Evolutionary conservation across 2,797 vertebrate species (phyloP), one percentile per base, ranked within the genome.

Genomic region (Gymnodraco acuticeps): DNA sequence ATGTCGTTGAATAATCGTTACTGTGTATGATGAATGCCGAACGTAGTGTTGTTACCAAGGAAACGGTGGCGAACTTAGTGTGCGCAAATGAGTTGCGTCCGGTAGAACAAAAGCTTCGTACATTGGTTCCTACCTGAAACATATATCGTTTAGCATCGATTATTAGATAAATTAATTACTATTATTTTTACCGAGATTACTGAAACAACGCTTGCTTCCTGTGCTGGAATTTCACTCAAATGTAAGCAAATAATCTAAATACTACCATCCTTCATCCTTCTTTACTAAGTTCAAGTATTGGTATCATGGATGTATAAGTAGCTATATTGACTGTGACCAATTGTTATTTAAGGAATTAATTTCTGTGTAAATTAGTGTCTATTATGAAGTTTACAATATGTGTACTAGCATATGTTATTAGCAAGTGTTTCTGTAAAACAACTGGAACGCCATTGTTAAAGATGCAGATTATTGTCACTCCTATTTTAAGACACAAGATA

Each of bases 21-120:
- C 68, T 51, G 13, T 66, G 10, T 12, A 20, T 14, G 7, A 41
- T n/a, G 31, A 70, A 53, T 12, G 7, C 10, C 12, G 54, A 70
- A 60, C 5, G 70, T 65, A 81, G 56, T 46, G 61, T 53, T 68
- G 89, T 91, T 94, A 48, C 93, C 92, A 92, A 76, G 93, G 95
- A 88, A 94, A 95, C 95, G 31, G 68, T 95, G 31, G 67, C 23
- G 69, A 74, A 23, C 38, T 3, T 2, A 1, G n/a, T 20, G 87
- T 84, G 42, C 83, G 7, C 19, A 7, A 1, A 10, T n/a, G 5
- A 12, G 45, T 75, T 3, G 0, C 0, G 13, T 87, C 91, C 90
- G 92, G 62, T 2, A 1, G 3, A 75, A 82, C 54, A 60, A 41
- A 1, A 3, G 4, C 1, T 10, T 0, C 0, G 16, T 4, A 17